Base-by-base conservation (phyloP, 2,888 invertebrate species). In the Zhuqinia jingwanae region DNA sequence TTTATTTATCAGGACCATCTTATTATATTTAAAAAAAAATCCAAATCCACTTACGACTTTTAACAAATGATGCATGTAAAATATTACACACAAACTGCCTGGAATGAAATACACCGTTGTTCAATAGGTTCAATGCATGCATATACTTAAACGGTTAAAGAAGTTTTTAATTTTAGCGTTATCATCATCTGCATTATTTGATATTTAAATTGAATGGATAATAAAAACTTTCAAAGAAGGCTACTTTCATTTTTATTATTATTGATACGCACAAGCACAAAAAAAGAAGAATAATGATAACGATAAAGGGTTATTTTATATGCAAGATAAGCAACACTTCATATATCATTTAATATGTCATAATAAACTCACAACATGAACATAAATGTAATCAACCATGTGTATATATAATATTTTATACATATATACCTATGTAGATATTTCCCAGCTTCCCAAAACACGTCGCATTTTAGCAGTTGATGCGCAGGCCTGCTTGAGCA, bases 311-410 rank as follows among this genome's bases (percentile, higher is more conserved):
- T 25, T 81, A 25, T 25, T 70, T 73, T 63, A 30, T 42, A 81
- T 73, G 60, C 81, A 73, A 58, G 25, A 45, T 60, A 25, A 79
- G 65, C 50, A 53, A 56, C 81, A 60, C 60, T 63, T 78, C 60
- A 81, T 81, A 81, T 81, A 81, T 81, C 73, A 80, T 68, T 73
- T 73, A 73, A 50, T 47, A 47, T 73, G 73, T 73, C 80, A 60
- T 60, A 81, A 73, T 47, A 75, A 73, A 73, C 36, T 8, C n/a
- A n/a, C n/a, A n/a, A n/a, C n/a, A n/a, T n/a, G 50, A 73, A 73
- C 73, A 50, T 47, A 45, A 70, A 30, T 20, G 53, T 27, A 73
- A 73, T 73, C 73, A 73, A 50, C 13, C 3, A 42, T 17, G 65
- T 65, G 36, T 10, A 22, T 70, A n/a, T 13, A 50, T 50, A n/a